phyloP scores from a whole-genome alignment of 2,113 vertebrate genomes.

The Lampris incognitus region DNA sequence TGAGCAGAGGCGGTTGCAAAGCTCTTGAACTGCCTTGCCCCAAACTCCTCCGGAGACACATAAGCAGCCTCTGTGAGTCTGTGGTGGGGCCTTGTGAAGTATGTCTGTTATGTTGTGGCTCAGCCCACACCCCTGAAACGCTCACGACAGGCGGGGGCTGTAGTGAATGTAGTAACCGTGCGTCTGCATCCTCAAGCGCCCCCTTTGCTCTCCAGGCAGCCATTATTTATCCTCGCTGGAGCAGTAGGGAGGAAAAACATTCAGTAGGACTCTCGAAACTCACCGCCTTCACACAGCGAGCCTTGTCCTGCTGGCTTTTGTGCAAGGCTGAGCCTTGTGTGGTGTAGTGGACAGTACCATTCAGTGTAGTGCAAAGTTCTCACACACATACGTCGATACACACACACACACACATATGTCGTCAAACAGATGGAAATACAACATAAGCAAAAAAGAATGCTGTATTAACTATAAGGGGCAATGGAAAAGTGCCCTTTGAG shows the following conservation, averaged over 20 bases:
- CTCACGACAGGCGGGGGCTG: slow-evolving; percentile 9
- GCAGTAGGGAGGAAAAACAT: background rate
- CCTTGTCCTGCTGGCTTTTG: background rate
- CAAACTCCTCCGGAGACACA: slow-evolving; percentile 33
- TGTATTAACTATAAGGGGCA: background rate
- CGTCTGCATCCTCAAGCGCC: slow-evolving; percentile 25
- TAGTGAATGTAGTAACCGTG: background rate
- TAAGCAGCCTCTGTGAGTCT: slow-evolving; percentile 53
- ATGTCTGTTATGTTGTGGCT: slow-evolving; percentile 64
- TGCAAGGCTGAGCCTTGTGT: background rate
- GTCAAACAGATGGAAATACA: slow-evolving; percentile 1
- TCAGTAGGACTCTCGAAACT: background rate
- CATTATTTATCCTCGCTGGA: background rate
- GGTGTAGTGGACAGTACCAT: background rate
- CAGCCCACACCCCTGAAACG: slow-evolving; percentile 43
- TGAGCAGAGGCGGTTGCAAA: slow-evolving; percentile 22
- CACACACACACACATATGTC: background rate
- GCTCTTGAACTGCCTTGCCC: background rate
- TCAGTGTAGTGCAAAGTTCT: background rate
- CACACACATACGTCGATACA: background rate
- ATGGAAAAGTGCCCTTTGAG: background rate
- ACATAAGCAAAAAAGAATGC: background rate
- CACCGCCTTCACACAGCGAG: background rate
- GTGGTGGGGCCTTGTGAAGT: slow-evolving; percentile 47
- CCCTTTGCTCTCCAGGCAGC: background rate